phyloP scores from a whole-genome alignment of 2,113 vertebrate genomes.

The Dipodomys merriami region DNA sequence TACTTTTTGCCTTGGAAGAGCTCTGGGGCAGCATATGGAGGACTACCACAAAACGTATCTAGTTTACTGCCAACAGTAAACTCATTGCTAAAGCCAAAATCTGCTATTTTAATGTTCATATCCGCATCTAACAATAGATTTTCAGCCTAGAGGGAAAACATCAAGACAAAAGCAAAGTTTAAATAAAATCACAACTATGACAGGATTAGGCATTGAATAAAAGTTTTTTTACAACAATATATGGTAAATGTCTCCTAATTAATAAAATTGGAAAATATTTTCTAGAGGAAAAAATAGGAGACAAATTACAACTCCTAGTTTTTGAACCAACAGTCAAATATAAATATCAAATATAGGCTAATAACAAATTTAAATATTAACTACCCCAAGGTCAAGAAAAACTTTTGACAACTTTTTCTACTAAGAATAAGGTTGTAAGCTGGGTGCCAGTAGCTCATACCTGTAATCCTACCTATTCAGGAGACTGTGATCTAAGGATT shows the following conservation, averaged over 20 bases:
- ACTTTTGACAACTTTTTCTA: background rate
- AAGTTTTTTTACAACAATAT: conserved; percentile 28
- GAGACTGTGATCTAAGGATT: too few species aligned
- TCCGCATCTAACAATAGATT: conserved; percentile 98
- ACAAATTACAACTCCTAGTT: conserved; percentile 36
- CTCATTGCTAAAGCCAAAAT: conserved; percentile 99
- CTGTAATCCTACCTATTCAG: too few species aligned
- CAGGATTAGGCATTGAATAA: conserved; percentile 64
- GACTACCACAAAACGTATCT: conserved; percentile 98
- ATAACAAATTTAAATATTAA: conserved; percentile 20
- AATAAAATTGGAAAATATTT: conserved; percentile 51
- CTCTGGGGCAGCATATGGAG: conserved; percentile 97
- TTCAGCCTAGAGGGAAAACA: conserved; percentile 91
- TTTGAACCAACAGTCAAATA: conserved; percentile 16
- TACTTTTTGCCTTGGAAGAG: conserved; percentile 99
- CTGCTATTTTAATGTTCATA: conserved; percentile 99
- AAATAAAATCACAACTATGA: conserved; percentile 62
- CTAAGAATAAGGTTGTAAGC: too few species aligned
- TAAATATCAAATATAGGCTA: background rate
- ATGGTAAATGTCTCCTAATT: conserved; percentile 1
- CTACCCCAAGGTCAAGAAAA: conserved; percentile 4
- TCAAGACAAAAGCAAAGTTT: conserved; percentile 76
- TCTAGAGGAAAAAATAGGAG: background rate
- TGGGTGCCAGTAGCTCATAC: too few species aligned
- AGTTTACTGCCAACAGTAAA: conserved; percentile 98